Conservation (phyloP, 2,888 invertebrate genomes). For the Leptopilina syphax region DNA sequence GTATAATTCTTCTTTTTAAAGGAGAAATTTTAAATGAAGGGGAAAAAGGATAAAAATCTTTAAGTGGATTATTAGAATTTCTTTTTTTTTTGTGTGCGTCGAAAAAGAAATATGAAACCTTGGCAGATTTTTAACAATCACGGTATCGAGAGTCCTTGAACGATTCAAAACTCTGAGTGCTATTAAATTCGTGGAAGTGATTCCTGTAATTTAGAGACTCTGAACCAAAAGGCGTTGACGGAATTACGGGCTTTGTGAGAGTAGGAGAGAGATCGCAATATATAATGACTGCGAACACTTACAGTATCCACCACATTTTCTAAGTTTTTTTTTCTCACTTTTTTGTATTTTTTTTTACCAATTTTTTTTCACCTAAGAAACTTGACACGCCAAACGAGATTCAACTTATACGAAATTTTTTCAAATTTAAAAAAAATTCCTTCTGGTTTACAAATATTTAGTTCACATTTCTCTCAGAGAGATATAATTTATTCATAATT, state of each 20-base stretch:
- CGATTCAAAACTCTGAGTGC: slow-evolving; percentile 11
- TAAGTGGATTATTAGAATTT: too few relatives aligned
- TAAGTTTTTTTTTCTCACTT: not conserved
- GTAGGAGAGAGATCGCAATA: not conserved
- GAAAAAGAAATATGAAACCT: not conserved
- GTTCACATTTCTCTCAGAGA: too few relatives aligned
- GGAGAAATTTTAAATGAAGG: not conserved
- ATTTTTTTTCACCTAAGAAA: not conserved
- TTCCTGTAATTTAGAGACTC: slow-evolving; percentile 26
- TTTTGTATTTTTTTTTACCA: not conserved
- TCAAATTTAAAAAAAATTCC: not conserved
- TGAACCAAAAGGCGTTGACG: slow-evolving; percentile 24
- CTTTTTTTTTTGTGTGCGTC: too few relatives aligned
- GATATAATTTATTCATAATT: too few relatives aligned
- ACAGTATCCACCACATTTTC: not conserved
- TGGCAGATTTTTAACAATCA: slow-evolving; percentile 1
- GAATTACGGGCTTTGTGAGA: slow-evolving; percentile 16
- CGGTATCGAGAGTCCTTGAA: not conserved
- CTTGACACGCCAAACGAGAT: not conserved
- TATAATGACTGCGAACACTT: not conserved
- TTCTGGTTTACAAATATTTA: not conserved
- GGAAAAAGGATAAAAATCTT: too few relatives aligned
- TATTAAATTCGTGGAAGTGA: slow-evolving; percentile 24
- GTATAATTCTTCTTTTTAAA: not conserved
- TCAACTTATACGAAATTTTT: not conserved